A percentile compares a stretch with the other conserved stretches of the same genome.
phyloP scores from a whole-genome alignment of 2,888 invertebrate species.

The Epinotia brunnichana region DNA sequence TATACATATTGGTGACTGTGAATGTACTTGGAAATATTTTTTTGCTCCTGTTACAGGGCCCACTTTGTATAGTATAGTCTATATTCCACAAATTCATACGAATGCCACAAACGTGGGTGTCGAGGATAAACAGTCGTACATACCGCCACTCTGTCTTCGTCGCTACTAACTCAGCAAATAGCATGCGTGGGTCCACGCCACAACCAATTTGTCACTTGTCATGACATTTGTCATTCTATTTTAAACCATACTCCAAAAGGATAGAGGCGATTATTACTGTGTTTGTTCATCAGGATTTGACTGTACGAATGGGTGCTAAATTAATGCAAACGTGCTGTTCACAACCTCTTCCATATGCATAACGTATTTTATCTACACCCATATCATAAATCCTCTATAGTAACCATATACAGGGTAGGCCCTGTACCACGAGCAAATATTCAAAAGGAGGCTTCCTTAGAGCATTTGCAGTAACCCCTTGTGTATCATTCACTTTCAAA shows the following conservation, averaged over 20 bases:
- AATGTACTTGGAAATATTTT: too few relatives aligned
- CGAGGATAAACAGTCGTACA: constrained; percentile 9
- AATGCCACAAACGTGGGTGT: constrained; percentile 14
- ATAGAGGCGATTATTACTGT: neutral
- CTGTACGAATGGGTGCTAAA: constrained; percentile 18
- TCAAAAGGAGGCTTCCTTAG: too few relatives aligned
- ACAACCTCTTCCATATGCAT: neutral
- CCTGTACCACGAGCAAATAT: too few relatives aligned
- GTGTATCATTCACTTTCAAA: too few relatives aligned
- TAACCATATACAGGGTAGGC: too few relatives aligned
- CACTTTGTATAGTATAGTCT: neutral
- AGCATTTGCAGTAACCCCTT: too few relatives aligned
- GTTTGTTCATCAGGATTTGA: neutral
- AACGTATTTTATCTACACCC: too few relatives aligned
- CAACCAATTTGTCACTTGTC: constrained; percentile 20
- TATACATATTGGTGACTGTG: too few relatives aligned
- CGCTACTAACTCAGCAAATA: constrained; percentile 10
- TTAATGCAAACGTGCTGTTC: neutral
- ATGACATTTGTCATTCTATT: neutral
- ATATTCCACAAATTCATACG: neutral
- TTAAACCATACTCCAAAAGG: neutral
- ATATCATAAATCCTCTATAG: too few relatives aligned
- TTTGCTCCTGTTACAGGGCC: too few relatives aligned
- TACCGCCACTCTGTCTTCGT: constrained; percentile 21
- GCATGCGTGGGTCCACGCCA: constrained; percentile 7